Evolutionary conservation across 2,797 vertebrate genomes (phyloP).

Genomic region (Platyrinchus mystaceus): DNA sequence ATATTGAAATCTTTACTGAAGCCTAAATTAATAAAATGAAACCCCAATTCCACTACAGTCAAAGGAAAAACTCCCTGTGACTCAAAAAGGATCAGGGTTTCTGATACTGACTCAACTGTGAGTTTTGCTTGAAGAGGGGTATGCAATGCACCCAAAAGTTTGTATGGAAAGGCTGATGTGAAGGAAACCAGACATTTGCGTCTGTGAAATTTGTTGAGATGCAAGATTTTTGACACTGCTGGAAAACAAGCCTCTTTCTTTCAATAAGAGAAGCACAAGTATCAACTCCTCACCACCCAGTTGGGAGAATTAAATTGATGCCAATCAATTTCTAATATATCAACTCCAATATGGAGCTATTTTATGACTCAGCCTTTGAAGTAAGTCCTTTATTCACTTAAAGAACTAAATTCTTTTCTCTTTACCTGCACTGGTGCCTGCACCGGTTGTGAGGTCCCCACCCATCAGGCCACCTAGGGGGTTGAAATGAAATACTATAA

Average conservation of each 20-base stretch:
- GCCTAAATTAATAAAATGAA: background rate
- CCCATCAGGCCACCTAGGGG: conserved; percentile 97
- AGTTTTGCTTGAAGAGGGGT: background rate
- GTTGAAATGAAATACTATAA: conserved; percentile 69
- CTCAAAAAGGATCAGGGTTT: background rate
- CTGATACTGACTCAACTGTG: background rate
- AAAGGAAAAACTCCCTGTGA: background rate
- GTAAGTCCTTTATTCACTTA: conserved; percentile 12
- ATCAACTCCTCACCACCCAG: background rate
- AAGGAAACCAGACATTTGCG: background rate
- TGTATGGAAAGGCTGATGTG: background rate
- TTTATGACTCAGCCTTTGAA: conserved; percentile 8
- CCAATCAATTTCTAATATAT: background rate
- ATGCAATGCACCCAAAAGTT: background rate
- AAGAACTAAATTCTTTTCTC: conserved; percentile 50
- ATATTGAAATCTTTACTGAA: background rate
- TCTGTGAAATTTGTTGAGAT: background rate
- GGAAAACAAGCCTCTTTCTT: background rate
- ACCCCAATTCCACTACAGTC: background rate
- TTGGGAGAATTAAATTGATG: background rate
- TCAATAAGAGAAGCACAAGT: background rate
- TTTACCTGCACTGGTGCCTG: conserved; percentile 99
- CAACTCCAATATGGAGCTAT: background rate
- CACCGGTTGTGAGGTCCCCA: conserved; percentile 97
- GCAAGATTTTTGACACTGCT: background rate